Percentiles rank a stretch among this genome's conserved stretches.
Evolutionary conservation across 2,888 invertebrate species (phyloP).

Genomic region (Cerastis rubricosa): DNA sequence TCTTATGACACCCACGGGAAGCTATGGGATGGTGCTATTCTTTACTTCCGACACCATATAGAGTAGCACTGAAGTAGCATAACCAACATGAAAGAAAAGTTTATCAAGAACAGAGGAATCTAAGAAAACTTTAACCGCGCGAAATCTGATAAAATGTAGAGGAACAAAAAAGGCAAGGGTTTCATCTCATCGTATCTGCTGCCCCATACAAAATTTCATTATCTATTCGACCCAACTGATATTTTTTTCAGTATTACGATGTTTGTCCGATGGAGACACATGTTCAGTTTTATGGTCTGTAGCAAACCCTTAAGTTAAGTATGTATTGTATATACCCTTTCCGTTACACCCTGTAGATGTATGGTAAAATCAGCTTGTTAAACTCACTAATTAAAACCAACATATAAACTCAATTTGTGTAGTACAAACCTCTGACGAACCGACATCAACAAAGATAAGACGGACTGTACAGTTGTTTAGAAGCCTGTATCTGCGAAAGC

Average conservation of each 20-base stretch:
- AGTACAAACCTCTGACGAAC: conserved; percentile 24
- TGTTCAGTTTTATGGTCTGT: too few relatives aligned
- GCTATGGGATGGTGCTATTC: too few relatives aligned
- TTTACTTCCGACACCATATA: too few relatives aligned
- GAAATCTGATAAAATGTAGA: neutral
- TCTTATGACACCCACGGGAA: too few relatives aligned
- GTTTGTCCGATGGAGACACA: too few relatives aligned
- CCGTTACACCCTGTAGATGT: too few relatives aligned
- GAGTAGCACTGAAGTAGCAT: neutral
- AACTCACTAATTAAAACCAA: conserved; percentile 15
- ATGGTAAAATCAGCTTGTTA: neutral
- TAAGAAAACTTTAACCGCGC: neutral
- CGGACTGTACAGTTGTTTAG: conserved; percentile 8
- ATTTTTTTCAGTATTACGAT: too few relatives aligned
- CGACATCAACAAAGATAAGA: conserved; percentile 28
- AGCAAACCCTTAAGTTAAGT: too few relatives aligned
- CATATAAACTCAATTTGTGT: conserved; percentile 10
- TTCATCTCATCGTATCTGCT: too few relatives aligned
- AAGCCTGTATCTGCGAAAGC: conserved; percentile 36
- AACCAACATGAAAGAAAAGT: neutral
- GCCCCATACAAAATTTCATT: too few relatives aligned
- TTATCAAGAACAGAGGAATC: neutral
- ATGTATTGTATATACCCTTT: too few relatives aligned
- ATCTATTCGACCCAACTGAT: too few relatives aligned
- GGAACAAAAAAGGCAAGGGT: neutral